These are phyloP conservation scores for Crambe crambe DNA, from an alignment of 37 sponge, comb jelly and placozoan genomes.

Conservation along the genomic window DNA sequence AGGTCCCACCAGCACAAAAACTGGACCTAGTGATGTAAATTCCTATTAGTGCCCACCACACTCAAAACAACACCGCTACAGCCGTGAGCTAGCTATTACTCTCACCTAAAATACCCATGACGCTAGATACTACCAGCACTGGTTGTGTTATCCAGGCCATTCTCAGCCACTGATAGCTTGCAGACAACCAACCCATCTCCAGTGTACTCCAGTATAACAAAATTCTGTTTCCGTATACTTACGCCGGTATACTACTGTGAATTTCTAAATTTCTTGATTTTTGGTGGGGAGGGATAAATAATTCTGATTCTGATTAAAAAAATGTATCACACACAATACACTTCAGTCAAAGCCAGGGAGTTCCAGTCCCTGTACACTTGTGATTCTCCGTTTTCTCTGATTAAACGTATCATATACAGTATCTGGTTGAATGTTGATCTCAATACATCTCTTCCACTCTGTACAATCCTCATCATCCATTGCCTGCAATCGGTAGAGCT, in stretches of 20 bases:
- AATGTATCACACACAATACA: too few species aligned
- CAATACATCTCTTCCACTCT: constrained; percentile 52
- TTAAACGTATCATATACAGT: constrained; percentile 52
- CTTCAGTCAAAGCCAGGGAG: constrained; percentile 57
- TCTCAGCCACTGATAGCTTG: constrained; percentile 54
- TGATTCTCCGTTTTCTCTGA: constrained; percentile 49
- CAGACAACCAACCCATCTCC: constrained; percentile 2
- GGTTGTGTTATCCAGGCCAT: constrained; percentile 84
- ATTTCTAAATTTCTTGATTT: too few species aligned
- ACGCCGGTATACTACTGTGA: constrained; percentile 14
- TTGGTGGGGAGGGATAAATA: too few species aligned
- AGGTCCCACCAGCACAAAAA: constrained; percentile 64
- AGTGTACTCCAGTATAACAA: too few species aligned
- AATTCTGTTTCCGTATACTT: too few species aligned
- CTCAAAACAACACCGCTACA: neutral
- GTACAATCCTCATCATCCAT: constrained; percentile 38
- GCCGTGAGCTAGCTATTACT: neutral
- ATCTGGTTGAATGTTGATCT: constrained; percentile 29
- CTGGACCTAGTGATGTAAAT: constrained; percentile 49
- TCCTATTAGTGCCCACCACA: neutral
- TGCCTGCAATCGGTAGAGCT: constrained; percentile 53
- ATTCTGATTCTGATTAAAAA: too few species aligned
- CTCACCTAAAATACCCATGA: constrained; percentile 62
- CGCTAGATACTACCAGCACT: constrained; percentile 64
- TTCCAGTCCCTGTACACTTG: constrained; percentile 56